Conservation (phyloP, 1,140 invertebrate genomes). For the Bombus breviceps region DNA sequence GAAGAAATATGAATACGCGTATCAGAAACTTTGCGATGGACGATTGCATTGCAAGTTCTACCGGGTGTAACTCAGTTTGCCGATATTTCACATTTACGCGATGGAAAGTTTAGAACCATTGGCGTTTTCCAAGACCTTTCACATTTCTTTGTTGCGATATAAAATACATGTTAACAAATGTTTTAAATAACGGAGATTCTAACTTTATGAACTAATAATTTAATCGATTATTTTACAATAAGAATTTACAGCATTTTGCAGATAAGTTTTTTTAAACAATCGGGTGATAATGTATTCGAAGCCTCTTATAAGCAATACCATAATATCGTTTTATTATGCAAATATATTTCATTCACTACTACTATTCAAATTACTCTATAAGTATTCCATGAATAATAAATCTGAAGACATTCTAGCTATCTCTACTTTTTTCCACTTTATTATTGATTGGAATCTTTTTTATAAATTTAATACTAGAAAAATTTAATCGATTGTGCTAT, state of each 20-base stretch:
- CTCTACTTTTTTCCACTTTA: not conserved
- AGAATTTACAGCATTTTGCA: not conserved
- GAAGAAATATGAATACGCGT: not conserved
- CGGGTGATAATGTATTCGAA: not conserved
- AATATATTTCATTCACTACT: not conserved
- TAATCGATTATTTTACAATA: too few relatives aligned
- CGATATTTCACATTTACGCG: not conserved
- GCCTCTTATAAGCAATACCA: not conserved
- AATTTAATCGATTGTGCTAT: too few relatives aligned
- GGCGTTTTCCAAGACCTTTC: too few relatives aligned
- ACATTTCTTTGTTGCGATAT: too few relatives aligned
- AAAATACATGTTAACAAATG: too few relatives aligned
- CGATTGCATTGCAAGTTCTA: not conserved
- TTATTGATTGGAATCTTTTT: too few relatives aligned
- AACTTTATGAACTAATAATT: too few relatives aligned
- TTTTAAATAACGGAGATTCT: too few relatives aligned
- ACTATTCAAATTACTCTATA: not conserved
- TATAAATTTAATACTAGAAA: too few relatives aligned
- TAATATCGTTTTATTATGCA: not conserved
- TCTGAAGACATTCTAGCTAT: not conserved
- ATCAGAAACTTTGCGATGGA: not conserved
- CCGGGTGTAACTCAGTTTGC: not conserved
- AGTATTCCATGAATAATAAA: not conserved
- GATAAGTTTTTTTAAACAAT: not conserved
- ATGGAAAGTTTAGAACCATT: not conserved